Evolutionary conservation across 2,797 vertebrate species (phyloP), one percentile per base, ranked within the genome.

Genomic region (Neoniphon sammara): DNA sequence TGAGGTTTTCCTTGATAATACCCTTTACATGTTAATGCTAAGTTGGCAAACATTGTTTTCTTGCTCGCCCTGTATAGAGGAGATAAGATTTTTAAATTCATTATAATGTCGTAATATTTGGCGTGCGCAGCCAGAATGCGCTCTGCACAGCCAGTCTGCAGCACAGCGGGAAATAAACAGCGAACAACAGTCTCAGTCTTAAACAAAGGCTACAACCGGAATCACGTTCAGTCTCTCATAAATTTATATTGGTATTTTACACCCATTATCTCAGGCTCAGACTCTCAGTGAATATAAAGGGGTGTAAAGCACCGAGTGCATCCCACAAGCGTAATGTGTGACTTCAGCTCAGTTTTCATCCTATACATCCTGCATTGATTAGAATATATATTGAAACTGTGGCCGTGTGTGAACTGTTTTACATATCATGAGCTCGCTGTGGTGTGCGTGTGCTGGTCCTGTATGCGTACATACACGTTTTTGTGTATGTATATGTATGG

Each of bases 161-260:
- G 68, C 68, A 64, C 39, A 49, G 27, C 58, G 55, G 72, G 44
- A 78, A 78, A 66, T 34, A 65, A 79, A 78, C 50, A 66, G 54
- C 12, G 23, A 69, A 62, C 53, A 44, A 30, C 3, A 23, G 15
- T 54, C 66, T 77, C 54, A 11, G 8, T 27, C 44, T 18, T 57
- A 58, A 61, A 66, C 75, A 68, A 14, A 18, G 44, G 56, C 5
- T 58, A 27, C 66, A 75, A 39, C 21, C 59, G 72, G 60, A 75
- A 47, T 72, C 55, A 59, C 56, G 21, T 66, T 75, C 49, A 57
- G 47, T 46, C 31, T 50, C 80, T 90, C 81, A 87, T 91, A 83
- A 31, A 87, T 91, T 85, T 88, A 73, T 80, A 86, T 87, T 77
- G 60, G 49, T 78, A 54, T 84, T 89, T 86, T 75, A 66, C 68